Evolutionary conservation across 2,888 invertebrate genomes (phyloP).

Genomic region (Athrips mouffetella): DNA sequence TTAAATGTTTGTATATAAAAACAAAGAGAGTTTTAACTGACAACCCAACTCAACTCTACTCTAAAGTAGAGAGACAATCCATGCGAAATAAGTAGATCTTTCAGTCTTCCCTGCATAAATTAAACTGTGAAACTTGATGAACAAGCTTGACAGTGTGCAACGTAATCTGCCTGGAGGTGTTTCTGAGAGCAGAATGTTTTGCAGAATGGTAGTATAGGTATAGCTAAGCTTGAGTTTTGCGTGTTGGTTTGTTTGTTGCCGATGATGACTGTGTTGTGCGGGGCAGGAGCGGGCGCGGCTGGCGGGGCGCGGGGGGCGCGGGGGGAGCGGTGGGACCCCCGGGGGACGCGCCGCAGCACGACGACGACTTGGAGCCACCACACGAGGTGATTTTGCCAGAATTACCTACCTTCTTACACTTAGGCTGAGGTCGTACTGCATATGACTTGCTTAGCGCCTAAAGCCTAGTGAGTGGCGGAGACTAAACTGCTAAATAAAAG

Average conservation of each 20-base stretch:
- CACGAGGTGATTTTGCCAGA: conserved; percentile 79
- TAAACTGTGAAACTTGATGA: conserved; percentile 7
- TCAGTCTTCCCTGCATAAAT: neutral
- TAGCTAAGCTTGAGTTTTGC: conserved; percentile 9
- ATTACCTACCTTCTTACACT: conserved; percentile 73
- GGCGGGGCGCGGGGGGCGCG: conserved; percentile 55
- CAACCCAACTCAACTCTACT: neutral
- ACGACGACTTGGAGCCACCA: conserved; percentile 68
- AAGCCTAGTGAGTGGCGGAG: too few relatives aligned
- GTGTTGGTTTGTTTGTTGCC: conserved; percentile 26
- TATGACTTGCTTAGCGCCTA: too few relatives aligned
- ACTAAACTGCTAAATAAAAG: conserved; percentile 15
- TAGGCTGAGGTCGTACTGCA: conserved; percentile 37
- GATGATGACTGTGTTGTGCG: conserved; percentile 59
- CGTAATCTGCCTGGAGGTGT: neutral
- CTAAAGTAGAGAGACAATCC: neutral
- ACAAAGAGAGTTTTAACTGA: neutral
- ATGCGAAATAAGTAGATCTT: neutral
- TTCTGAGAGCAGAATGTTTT: conserved; percentile 1
- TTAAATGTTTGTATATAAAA: neutral
- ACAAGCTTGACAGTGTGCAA: neutral
- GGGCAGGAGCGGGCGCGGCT: conserved; percentile 72
- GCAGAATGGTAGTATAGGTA: conserved; percentile 2
- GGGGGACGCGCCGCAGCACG: conserved; percentile 61
- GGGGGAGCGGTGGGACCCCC: conserved; percentile 55